A percentile compares a stretch with the other conserved stretches of the same genome.
These are phyloP conservation scores for Catharus ustulatus DNA, from an alignment of 2,797 vertebrate genomes.

Conservation along the genomic window DNA sequence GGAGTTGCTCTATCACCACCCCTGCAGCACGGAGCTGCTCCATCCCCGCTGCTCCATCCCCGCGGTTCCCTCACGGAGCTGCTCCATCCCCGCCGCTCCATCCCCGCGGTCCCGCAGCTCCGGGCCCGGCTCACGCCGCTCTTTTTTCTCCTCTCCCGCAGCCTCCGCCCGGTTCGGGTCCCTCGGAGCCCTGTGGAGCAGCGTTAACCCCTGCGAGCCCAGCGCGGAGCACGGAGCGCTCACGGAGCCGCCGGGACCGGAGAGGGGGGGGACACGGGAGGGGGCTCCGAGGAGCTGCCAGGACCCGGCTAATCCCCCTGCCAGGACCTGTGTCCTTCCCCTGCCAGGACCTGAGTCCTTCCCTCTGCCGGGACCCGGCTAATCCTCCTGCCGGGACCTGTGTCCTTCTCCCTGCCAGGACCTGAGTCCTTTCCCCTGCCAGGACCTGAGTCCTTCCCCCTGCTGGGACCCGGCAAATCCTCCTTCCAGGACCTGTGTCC, in stretches of 20 bases:
- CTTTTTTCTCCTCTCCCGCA: slow-evolving; percentile 10
- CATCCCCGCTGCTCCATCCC: background rate
- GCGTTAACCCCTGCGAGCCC: background rate
- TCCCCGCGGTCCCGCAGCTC: background rate
- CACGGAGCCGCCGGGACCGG: background rate
- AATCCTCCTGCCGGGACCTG: too few relatives aligned
- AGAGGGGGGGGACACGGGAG: background rate
- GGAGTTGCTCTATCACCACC: too few relatives aligned
- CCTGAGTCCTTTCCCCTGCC: background rate
- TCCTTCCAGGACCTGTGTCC: background rate
- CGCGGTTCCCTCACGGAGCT: too few relatives aligned
- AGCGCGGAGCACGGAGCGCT: background rate
- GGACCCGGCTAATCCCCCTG: background rate
- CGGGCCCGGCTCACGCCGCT: background rate
- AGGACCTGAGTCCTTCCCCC: too few relatives aligned
- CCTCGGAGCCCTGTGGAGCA: slow-evolving; percentile 48
- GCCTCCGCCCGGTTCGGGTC: background rate
- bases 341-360: background rate
- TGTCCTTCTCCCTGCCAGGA: background rate
- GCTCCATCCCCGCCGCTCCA: background rate
- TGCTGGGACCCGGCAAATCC: too few relatives aligned
- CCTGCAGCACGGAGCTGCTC: too few relatives aligned
- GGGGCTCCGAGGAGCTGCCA: too few relatives aligned
- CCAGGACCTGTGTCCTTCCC: background rate
- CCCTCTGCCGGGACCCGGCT: background rate